phyloP scores from a whole-genome alignment of 2,888 invertebrate genomes.

The Mesochorus sp. region DNA sequence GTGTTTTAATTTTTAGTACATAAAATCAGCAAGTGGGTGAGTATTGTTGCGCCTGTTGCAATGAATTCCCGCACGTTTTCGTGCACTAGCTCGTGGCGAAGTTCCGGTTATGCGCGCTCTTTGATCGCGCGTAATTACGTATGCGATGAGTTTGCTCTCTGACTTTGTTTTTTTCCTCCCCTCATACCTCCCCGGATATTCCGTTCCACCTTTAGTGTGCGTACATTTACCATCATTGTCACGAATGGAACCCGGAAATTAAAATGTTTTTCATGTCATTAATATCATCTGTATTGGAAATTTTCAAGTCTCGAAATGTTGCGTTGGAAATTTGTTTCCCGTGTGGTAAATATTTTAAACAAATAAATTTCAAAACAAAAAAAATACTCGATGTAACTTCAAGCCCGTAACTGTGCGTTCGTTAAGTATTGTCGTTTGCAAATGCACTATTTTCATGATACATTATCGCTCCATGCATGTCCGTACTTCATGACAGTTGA shows the following conservation, averaged over 20 bases:
- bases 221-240: not conserved
- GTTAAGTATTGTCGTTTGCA: too few relatives aligned
- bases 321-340: not conserved
- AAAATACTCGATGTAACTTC: not conserved
- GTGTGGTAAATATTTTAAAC: too few relatives aligned
- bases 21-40: too few relatives aligned
- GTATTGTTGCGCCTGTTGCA: conserved; percentile 29
- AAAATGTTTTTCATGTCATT: not conserved
- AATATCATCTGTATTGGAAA: not conserved
- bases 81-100: conserved; percentile 5
- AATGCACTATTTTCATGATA: too few relatives aligned
- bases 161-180: not conserved
- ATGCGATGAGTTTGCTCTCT: not conserved
- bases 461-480: too few relatives aligned
- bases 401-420: too few relatives aligned
- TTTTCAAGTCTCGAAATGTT: not conserved
- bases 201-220: not conserved
- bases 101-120: conserved; percentile 1
- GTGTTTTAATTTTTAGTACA: too few relatives aligned
- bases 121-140: conserved; percentile 34
- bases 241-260: conserved; percentile 5
- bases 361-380: too few relatives aligned
- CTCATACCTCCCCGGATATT: not conserved
- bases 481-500: not conserved
- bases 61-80: conserved; percentile 36